Conservation (phyloP, 1,140 invertebrate species). For the Bombus sibiricus region DNA sequence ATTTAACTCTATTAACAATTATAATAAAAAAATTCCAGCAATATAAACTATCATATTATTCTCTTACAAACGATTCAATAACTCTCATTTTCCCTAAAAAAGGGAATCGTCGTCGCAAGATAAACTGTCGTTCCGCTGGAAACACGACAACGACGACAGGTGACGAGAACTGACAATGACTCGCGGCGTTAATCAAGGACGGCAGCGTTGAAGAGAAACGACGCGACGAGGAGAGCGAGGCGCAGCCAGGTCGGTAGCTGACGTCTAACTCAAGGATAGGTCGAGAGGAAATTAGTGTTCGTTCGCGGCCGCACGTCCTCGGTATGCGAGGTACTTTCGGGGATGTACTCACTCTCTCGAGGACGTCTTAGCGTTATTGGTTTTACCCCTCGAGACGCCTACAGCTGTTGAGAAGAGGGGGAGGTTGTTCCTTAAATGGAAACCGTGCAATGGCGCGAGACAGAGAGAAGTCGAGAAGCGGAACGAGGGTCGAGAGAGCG, state of each 20-base stretch:
- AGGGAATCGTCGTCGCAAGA: neutral
- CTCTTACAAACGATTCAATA: neutral
- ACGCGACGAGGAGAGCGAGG: neutral
- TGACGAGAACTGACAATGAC: constrained; percentile 34
- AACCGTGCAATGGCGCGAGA: constrained; percentile 45
- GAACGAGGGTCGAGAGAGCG: constrained; percentile 40
- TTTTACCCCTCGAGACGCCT: constrained; percentile 71
- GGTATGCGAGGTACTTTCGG: constrained; percentile 74
- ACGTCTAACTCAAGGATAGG: constrained; percentile 78
- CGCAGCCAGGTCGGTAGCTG: constrained; percentile 53
- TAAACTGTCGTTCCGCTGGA: neutral
- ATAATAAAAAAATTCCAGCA: neutral
- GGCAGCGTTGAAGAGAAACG: constrained; percentile 16
- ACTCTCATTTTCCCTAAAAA: neutral
- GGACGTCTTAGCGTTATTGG: constrained; percentile 80
- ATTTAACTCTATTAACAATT: too few relatives aligned
- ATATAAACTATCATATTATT: neutral
- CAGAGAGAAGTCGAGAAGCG: constrained; percentile 21
- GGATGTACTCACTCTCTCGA: constrained; percentile 49
- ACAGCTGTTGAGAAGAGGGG: neutral
- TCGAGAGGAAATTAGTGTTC: constrained; percentile 78
- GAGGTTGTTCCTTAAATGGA: constrained; percentile 53
- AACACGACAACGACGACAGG: neutral
- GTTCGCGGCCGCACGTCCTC: constrained; percentile 68
- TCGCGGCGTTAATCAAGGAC: constrained; percentile 45